A percentile compares a stretch with the other conserved stretches of the same genome.
Conservation (phyloP, 2,888 invertebrate genomes). For the Eupelmus urozonus region DNA sequence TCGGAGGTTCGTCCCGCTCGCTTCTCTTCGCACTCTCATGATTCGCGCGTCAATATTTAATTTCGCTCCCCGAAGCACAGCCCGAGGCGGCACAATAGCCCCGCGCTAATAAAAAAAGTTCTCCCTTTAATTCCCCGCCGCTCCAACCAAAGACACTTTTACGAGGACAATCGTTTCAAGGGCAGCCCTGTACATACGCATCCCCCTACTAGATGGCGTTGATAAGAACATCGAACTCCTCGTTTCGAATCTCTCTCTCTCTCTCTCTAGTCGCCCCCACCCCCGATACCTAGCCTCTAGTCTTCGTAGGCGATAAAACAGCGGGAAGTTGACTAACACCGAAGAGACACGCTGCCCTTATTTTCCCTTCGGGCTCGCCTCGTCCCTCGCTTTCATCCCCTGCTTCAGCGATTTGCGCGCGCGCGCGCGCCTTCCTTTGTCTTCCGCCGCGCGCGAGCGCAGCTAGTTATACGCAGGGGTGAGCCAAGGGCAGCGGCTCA, state of each 20-base stretch:
- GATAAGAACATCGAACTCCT: conserved; percentile 33
- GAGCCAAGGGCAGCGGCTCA: conserved; percentile 2
- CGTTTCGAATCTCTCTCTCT: conserved; percentile 15
- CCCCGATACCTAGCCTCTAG: neutral
- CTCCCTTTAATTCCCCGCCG: conserved; percentile 26
- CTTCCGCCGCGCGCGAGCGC: conserved; percentile 26
- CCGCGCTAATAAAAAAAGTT: conserved; percentile 29
- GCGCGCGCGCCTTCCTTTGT: conserved; percentile 30
- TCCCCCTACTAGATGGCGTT: conserved; percentile 5
- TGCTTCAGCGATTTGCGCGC: neutral
- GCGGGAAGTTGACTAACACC: conserved; percentile 49
- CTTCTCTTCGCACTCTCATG: conserved; percentile 34
- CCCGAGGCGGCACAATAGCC: neutral
- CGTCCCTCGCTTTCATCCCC: conserved; percentile 6
- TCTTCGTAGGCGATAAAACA: conserved; percentile 44
- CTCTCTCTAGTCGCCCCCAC: too few relatives aligned
- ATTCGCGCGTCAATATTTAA: conserved; percentile 53
- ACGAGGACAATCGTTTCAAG: neutral
- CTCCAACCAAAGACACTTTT: neutral
- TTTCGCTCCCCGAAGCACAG: conserved; percentile 8
- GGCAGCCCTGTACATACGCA: neutral
- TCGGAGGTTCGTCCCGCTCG: too few relatives aligned
- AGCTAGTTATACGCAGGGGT: conserved; percentile 32
- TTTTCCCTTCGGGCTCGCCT: conserved; percentile 27
- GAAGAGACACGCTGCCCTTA: conserved; percentile 46